These are phyloP conservation scores for Onychomys leucogaster DNA, from an alignment of 2,797 vertebrate genomes.

Conservation along the genomic window DNA sequence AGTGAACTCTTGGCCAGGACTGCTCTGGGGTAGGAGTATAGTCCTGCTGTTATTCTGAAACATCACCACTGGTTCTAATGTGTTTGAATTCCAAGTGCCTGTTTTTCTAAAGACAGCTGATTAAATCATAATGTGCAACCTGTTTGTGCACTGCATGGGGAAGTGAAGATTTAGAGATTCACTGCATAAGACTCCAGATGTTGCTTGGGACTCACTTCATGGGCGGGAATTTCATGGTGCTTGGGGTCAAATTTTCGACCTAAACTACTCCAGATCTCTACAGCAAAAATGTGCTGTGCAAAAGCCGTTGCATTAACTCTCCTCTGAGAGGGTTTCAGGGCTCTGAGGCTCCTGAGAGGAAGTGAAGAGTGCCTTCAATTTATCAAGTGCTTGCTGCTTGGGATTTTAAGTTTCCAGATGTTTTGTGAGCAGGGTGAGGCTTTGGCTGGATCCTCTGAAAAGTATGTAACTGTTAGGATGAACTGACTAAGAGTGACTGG, in stretches of 20 bases:
- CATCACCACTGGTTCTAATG: constrained; percentile 48
- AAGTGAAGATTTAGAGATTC: constrained; percentile 64
- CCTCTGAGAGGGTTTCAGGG: constrained; percentile 19
- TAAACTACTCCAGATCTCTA: constrained; percentile 38
- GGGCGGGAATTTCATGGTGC: constrained; percentile 63
- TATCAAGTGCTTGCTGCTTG: constrained; percentile 49
- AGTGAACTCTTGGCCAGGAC: constrained; percentile 57
- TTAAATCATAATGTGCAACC: constrained; percentile 71
- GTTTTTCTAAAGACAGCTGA: constrained; percentile 72
- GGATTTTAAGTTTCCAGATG: constrained; percentile 55
- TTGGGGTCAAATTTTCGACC: constrained; percentile 18
- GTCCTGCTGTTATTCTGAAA: constrained; percentile 64
- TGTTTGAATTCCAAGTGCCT: constrained; percentile 64
- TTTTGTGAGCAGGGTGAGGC: constrained; percentile 63
- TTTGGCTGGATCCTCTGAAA: constrained; percentile 68
- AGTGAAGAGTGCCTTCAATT: constrained; percentile 29
- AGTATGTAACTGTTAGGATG: constrained; percentile 69
- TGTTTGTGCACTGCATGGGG: constrained; percentile 41
- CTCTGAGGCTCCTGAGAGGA: constrained; percentile 37
- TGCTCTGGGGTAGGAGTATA: neutral
- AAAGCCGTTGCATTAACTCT: neutral
- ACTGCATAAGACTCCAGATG: constrained; percentile 72
- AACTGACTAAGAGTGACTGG: constrained; percentile 46
- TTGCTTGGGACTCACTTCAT: constrained; percentile 75
- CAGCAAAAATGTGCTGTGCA: neutral